Evolutionary conservation across 2,797 vertebrate genomes (phyloP).

Genomic region (Diplodus puntazzo): DNA sequence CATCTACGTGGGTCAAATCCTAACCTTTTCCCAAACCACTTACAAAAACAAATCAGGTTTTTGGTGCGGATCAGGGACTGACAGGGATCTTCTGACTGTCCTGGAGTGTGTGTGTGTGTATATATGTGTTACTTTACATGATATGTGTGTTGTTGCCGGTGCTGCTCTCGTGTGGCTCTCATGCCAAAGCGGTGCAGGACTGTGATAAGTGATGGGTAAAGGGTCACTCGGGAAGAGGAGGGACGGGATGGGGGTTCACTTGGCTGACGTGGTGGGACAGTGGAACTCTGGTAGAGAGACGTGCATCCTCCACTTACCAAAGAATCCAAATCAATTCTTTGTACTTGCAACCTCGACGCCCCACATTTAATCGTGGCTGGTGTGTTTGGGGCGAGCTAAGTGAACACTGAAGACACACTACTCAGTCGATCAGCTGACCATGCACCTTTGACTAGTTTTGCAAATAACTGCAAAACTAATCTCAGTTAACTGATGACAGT

Average conservation of each 20-base stretch:
- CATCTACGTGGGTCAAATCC: no score
- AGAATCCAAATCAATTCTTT: conserved; percentile 87
- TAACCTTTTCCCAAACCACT: no score
- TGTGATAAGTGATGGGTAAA: conserved; percentile 50
- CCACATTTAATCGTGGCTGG: conserved; percentile 33
- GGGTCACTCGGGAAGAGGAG: conserved; percentile 37
- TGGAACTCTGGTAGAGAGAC: conserved; percentile 69
- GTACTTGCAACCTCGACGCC: conserved; percentile 66
- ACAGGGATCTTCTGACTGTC: background rate
- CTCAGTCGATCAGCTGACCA: conserved; percentile 38
- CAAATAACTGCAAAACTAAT: conserved; percentile 40
- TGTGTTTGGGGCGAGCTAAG: conserved; percentile 5
- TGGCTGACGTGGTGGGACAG: conserved; percentile 72
- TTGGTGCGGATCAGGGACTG: no score
- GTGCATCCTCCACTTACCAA: conserved; percentile 88
- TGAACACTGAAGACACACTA: conserved; percentile 29
- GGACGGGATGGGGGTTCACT: conserved; percentile 10
- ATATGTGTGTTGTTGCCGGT: conserved; percentile 2
- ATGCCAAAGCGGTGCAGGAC: conserved; percentile 78
- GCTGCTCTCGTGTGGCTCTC: conserved; percentile 69
- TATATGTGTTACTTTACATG: background rate
- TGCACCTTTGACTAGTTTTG: conserved; percentile 37
- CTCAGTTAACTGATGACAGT: conserved; percentile 23
- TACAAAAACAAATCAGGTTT: no score
- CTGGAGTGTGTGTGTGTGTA: background rate